phyloP scores from a whole-genome alignment of 2,797 vertebrate species.

The Propithecus deckenii region DNA sequence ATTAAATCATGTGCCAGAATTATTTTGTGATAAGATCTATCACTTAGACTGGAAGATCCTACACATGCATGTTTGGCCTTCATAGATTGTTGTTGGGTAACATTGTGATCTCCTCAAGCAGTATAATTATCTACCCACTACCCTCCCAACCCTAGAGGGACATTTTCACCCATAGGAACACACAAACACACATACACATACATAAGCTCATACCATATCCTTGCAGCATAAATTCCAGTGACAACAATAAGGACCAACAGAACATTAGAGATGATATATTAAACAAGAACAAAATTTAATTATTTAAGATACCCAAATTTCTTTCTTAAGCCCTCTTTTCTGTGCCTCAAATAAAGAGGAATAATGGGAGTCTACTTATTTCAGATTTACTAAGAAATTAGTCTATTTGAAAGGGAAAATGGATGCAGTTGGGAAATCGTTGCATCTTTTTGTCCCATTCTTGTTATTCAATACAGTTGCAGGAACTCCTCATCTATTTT shows the following conservation, averaged over 20 bases:
- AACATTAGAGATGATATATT: slow-evolving; percentile 22
- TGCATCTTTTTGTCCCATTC: slow-evolving; percentile 11
- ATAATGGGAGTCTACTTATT: slow-evolving; percentile 22
- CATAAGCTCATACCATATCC: not conserved
- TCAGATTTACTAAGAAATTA: slow-evolving; percentile 39
- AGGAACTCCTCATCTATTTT: slow-evolving; percentile 37
- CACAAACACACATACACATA: no score
- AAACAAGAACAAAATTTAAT: slow-evolving; percentile 39
- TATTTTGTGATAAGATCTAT: slow-evolving; percentile 25
- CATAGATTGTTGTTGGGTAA: not conserved
- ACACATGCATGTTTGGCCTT: not conserved
- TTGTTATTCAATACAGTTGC: slow-evolving; percentile 6
- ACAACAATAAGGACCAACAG: not conserved
- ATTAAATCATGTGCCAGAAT: not conserved
- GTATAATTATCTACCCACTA: not conserved
- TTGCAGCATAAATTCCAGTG: not conserved
- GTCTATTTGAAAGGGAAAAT: slow-evolving; percentile 60
- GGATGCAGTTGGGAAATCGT: slow-evolving; percentile 43
- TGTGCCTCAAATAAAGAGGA: slow-evolving; percentile 38
- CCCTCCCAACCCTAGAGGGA: not conserved
- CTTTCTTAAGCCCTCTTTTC: not conserved
- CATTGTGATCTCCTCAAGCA: not conserved
- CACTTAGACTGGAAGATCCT: not conserved
- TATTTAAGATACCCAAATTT: slow-evolving; percentile 23
- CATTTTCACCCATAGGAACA: not conserved